Evolutionary conservation across 2,888 invertebrate species (phyloP).

Genomic region (Ectemnius cavifrons): DNA sequence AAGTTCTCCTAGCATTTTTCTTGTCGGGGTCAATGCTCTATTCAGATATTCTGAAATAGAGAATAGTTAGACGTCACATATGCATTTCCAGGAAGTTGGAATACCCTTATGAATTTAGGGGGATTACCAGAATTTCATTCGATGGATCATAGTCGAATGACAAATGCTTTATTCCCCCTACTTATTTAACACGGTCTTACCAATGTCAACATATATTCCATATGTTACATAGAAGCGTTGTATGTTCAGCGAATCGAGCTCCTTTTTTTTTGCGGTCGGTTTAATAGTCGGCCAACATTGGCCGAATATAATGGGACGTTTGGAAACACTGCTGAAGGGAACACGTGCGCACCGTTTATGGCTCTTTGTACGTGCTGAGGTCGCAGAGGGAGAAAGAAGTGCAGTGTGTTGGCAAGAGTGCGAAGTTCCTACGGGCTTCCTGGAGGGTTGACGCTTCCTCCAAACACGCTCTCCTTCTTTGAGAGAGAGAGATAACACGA

Average conservation of each 20-base stretch:
- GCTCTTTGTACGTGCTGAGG: conserved; percentile 27
- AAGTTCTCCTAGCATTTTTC: no score
- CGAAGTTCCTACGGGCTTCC: conserved; percentile 28
- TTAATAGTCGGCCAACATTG: conserved; percentile 34
- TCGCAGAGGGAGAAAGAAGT: not conserved
- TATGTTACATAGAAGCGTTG: not conserved
- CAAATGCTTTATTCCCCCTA: not conserved
- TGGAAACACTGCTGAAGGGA: not conserved
- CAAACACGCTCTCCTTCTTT: conserved; percentile 38
- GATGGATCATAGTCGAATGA: not conserved
- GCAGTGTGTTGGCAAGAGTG: conserved; percentile 18
- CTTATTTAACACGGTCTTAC: not conserved
- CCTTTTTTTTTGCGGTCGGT: conserved; percentile 46
- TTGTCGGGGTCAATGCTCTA: no score
- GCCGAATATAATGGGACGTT: no score
- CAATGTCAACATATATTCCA: not conserved
- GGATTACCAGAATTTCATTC: not conserved
- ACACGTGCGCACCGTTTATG: conserved; percentile 48
- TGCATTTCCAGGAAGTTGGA: not conserved
- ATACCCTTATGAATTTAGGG: not conserved
- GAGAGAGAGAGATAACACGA: conserved; percentile 39
- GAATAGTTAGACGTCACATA: not conserved
- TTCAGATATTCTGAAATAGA: no score
- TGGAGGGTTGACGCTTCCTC: conserved; percentile 21
- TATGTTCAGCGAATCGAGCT: conserved; percentile 33